These are phyloP conservation scores for Trichacis sp. DNA, from an alignment of 2,888 invertebrate genomes.

Conservation along the genomic window DNA sequence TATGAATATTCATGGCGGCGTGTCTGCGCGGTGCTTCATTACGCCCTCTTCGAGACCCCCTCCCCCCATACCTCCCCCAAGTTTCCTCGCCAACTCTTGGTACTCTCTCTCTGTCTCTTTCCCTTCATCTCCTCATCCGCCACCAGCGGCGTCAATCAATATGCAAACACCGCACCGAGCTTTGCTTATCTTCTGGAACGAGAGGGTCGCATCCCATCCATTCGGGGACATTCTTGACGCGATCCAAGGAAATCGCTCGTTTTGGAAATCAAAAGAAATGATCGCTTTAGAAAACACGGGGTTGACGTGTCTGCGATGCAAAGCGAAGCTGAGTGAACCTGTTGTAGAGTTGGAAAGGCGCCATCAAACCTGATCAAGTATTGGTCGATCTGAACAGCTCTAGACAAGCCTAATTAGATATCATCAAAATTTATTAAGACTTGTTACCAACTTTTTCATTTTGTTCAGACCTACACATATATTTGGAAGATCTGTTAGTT, in stretches of 20 bases:
- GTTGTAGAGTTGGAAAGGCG: not conserved
- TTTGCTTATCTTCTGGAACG: slow-evolving; percentile 63
- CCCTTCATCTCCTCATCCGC: slow-evolving; percentile 25
- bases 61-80: slow-evolving; percentile 27
- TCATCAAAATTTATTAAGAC: too few relatives aligned
- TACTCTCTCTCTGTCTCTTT: slow-evolving; percentile 33
- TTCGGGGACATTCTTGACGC: slow-evolving; percentile 42
- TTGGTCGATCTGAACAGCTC: too few relatives aligned
- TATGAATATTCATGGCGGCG: slow-evolving; percentile 69
- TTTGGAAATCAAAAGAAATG: not conserved
- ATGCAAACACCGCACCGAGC: slow-evolving; percentile 65
- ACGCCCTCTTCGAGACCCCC: slow-evolving; percentile 57
- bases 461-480: too few relatives aligned
- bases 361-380: too few relatives aligned
- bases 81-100: slow-evolving; percentile 25
- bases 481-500: too few relatives aligned
- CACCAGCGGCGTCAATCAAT: slow-evolving; percentile 63
- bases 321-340: not conserved
- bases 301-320: not conserved
- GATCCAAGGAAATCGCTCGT: slow-evolving; percentile 22
- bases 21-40: slow-evolving; percentile 69
- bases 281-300: too few relatives aligned
- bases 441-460: too few relatives aligned
- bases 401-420: too few relatives aligned
- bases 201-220: slow-evolving; percentile 42